These are phyloP conservation scores for Magallana nippona DNA, from an alignment of 2,888 invertebrate genomes.

Conservation along the genomic window DNA sequence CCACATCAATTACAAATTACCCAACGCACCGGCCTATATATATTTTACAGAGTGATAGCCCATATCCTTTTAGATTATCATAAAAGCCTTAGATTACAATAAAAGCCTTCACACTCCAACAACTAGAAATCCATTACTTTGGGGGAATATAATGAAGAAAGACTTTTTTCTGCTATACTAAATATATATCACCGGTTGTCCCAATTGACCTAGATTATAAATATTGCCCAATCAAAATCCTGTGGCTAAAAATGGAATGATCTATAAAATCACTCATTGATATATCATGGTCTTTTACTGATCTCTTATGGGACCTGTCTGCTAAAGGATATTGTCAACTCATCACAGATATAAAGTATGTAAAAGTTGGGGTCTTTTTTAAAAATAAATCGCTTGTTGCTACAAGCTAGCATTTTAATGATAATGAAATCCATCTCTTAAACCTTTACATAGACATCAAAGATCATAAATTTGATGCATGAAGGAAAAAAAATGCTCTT, in stretches of 20 bases:
- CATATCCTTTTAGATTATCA: conserved; percentile 27
- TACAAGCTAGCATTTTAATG: too few relatives aligned
- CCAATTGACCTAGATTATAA: conserved; percentile 23
- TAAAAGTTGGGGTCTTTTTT: too few relatives aligned
- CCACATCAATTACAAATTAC: conserved; percentile 21
- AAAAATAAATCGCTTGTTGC: too few relatives aligned
- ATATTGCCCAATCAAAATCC: background rate
- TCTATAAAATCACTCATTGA: background rate
- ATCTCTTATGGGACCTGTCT: too few relatives aligned
- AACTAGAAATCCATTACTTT: background rate
- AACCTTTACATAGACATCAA: too few relatives aligned
- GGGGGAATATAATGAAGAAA: background rate
- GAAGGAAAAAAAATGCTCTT: too few relatives aligned
- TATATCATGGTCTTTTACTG: background rate
- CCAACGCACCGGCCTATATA: background rate
- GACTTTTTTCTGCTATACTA: background rate
- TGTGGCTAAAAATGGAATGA: conserved; percentile 17
- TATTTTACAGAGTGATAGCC: background rate
- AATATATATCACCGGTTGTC: conserved; percentile 10
- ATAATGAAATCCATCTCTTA: too few relatives aligned
- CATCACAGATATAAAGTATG: too few relatives aligned
- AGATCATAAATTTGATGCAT: too few relatives aligned
- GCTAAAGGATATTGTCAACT: too few relatives aligned
- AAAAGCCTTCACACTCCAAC: conserved; percentile 3
- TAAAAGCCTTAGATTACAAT: conserved; percentile 19